Conservation (phyloP, 1,140 invertebrate genomes). For the Pseudomyrmex pallidus region DNA sequence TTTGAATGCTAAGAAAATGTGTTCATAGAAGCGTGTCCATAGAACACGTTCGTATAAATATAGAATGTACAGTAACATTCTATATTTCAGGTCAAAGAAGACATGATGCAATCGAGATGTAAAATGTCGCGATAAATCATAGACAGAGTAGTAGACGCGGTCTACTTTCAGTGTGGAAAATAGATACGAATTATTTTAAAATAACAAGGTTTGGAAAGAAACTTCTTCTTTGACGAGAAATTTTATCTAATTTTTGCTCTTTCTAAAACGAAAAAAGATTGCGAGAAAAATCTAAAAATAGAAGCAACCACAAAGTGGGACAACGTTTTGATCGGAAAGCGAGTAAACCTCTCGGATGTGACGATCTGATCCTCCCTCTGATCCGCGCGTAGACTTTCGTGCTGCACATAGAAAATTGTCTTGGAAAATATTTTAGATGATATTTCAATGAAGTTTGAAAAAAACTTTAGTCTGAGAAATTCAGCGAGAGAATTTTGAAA, state of each 20-base stretch:
- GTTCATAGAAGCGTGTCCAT: not conserved
- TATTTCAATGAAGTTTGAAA: not conserved
- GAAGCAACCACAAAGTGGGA: not conserved
- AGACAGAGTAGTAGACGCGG: not conserved
- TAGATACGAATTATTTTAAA: slow-evolving; percentile 1
- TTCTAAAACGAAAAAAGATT: not conserved
- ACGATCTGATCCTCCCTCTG: no score
- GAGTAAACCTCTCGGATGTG: no score
- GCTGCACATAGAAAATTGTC: no score
- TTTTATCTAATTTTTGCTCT: no score
- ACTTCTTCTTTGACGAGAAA: not conserved
- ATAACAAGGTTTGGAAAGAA: not conserved
- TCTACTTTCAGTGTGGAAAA: not conserved
- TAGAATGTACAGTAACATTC: slow-evolving; percentile 35
- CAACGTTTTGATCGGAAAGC: not conserved
- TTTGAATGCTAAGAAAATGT: slow-evolving; percentile 19
- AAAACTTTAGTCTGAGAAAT: not conserved
- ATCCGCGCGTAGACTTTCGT: no score
- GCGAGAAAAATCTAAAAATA: not conserved
- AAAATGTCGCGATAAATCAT: slow-evolving; percentile 19
- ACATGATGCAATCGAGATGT: not conserved
- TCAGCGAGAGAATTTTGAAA: not conserved
- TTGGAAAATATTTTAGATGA: no score
- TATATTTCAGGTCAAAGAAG: slow-evolving; percentile 7
- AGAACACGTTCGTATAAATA: not conserved